These are phyloP conservation scores for Petrocephalus microphthalmus DNA, from an alignment of 2,113 vertebrate species.

Conservation along the genomic window DNA sequence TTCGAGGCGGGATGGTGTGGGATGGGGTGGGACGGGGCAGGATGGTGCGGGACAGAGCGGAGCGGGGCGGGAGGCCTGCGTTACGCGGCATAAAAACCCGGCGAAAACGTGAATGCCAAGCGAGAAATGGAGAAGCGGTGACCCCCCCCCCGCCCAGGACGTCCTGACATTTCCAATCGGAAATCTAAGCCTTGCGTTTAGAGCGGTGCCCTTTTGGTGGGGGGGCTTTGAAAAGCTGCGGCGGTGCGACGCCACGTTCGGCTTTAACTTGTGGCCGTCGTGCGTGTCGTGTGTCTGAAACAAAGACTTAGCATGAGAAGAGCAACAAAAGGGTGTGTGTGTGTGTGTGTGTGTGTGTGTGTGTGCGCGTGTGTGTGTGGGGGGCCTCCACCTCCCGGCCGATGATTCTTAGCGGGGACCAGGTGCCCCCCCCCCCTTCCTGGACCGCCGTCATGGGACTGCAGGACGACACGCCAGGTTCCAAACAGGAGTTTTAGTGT, in stretches of 20 bases:
- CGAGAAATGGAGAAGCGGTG: slow-evolving; percentile 10
- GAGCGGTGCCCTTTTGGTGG: slow-evolving; percentile 22
- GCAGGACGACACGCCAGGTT: not conserved
- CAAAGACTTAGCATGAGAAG: not conserved
- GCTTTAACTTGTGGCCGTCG: not conserved
- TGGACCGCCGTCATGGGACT: not conserved
- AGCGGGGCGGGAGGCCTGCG: not conserved
- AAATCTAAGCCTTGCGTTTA: slow-evolving; percentile 28
- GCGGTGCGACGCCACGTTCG: not conserved
- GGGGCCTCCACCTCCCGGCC: no score
- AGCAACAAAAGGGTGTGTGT: not conserved
- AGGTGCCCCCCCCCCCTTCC: no score
- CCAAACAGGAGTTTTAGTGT: not conserved
- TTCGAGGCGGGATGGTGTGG: no score
- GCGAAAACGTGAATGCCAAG: slow-evolving; percentile 18
- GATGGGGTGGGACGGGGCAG: no score
- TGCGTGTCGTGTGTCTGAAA: not conserved
- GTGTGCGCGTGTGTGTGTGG: no score
- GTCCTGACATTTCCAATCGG: slow-evolving; percentile 35
- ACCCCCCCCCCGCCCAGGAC: not conserved
- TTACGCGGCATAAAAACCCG: slow-evolving; percentile 17
- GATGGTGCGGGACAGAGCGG: no score
- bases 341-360: no score
- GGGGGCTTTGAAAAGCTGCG: slow-evolving; percentile 1
- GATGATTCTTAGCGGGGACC: not conserved